These are phyloP conservation scores for Cheilosia vulpina DNA, from an alignment of 2,888 invertebrate species.

Conservation along the genomic window DNA sequence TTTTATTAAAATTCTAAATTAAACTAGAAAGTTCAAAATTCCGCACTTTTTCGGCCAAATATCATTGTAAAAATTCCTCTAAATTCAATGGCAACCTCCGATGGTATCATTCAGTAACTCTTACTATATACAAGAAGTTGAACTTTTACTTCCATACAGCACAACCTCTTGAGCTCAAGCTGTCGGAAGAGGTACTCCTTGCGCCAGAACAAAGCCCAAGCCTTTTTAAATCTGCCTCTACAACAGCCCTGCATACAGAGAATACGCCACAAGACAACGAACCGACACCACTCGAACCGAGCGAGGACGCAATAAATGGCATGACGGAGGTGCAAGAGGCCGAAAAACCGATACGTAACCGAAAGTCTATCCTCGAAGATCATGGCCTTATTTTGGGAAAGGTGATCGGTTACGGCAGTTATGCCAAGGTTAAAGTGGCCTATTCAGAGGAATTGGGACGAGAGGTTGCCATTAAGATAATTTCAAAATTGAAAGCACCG, in stretches of 20 bases:
- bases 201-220: not conserved
- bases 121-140: no score
- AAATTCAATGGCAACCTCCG: constrained; percentile 40
- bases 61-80: constrained; percentile 44
- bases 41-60: constrained; percentile 45
- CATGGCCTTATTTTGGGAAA: constrained; percentile 91
- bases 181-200: not conserved
- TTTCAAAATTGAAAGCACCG: constrained; percentile 92
- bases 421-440: constrained; percentile 92
- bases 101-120: not conserved
- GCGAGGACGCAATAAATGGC: constrained; percentile 16
- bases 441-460: constrained; percentile 89
- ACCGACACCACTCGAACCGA: constrained; percentile 14
- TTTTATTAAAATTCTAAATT: not conserved
- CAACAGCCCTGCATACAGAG: not conserved
- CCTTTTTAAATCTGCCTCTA: constrained; percentile 8
- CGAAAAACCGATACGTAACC: constrained; percentile 64
- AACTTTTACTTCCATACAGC: not conserved
- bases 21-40: constrained; percentile 9
- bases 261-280: not conserved
- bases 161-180: not conserved
- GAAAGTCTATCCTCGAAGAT: constrained; percentile 88
- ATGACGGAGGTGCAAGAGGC: not conserved
- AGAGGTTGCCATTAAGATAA: constrained; percentile 92
- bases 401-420: constrained; percentile 92